Conservation (phyloP, 2,888 invertebrate genomes). For the Diloba caeruleocephala region DNA sequence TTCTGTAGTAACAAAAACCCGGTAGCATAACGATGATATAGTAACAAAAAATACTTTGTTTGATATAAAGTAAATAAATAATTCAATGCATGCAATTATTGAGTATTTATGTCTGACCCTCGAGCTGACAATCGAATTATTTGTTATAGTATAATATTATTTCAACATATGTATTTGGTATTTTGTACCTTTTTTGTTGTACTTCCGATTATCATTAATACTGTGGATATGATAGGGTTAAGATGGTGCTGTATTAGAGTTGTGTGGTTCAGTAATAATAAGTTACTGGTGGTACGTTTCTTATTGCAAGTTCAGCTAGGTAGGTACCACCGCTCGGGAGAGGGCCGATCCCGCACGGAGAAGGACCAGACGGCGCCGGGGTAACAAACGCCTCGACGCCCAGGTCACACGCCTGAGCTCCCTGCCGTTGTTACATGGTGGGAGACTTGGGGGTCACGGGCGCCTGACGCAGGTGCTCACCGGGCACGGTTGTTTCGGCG, state of each 20-base stretch:
- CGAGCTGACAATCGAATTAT: slow-evolving; percentile 14
- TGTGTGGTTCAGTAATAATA: neutral
- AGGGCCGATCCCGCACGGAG: no score
- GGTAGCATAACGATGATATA: slow-evolving; percentile 18
- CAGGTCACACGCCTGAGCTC: no score
- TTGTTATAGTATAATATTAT: slow-evolving; percentile 19
- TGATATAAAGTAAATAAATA: slow-evolving; percentile 20
- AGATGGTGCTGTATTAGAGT: neutral
- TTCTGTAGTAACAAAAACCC: slow-evolving; percentile 16
- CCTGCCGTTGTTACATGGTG: no score
- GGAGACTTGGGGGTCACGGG: no score
- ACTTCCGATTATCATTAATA: slow-evolving; percentile 38
- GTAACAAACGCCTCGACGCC: no score
- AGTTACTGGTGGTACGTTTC: no score
- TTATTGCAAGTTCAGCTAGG: no score
- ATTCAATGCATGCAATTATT: slow-evolving; percentile 36
- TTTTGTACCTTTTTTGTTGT: slow-evolving; percentile 27
- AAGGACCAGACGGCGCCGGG: no score
- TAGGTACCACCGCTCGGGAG: no score
- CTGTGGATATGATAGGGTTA: neutral
- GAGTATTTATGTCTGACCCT: slow-evolving; percentile 36
- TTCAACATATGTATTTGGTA: slow-evolving; percentile 24
- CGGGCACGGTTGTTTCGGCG: no score
- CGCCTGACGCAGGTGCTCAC: no score
- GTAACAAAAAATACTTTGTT: slow-evolving; percentile 14